Evolutionary conservation across 2,797 vertebrate species (phyloP).

Genomic region (Schizopygopsis malacanthus): DNA sequence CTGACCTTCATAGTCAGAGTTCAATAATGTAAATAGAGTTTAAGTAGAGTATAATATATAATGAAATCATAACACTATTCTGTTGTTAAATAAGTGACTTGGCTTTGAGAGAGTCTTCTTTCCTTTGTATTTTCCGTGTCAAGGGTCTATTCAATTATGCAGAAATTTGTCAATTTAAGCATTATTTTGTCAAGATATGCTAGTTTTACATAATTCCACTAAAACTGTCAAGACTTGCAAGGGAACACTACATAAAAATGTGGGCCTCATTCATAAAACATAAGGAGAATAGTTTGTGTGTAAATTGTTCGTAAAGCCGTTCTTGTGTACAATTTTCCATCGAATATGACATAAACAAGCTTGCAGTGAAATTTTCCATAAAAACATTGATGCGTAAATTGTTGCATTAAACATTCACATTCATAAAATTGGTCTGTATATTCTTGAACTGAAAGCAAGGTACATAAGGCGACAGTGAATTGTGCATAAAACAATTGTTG

Average conservation of each 20-base stretch:
- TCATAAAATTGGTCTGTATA: neutral
- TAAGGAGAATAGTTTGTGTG: constrained; percentile 14
- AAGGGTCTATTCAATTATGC: constrained; percentile 27
- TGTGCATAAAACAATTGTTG: neutral
- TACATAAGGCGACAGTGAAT: neutral
- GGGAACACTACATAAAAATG: constrained; percentile 15
- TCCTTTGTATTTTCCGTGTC: constrained; percentile 45
- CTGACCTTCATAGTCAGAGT: constrained; percentile 60
- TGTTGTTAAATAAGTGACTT: constrained; percentile 64
- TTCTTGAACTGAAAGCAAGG: neutral
- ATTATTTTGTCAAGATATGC: constrained; percentile 40
- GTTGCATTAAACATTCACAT: neutral
- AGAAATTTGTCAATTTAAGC: constrained; percentile 23
- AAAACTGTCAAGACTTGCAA: neutral
- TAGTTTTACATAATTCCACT: constrained; percentile 11
- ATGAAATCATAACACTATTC: constrained; percentile 63
- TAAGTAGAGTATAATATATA: constrained; percentile 86
- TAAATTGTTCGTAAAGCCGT: constrained; percentile 5
- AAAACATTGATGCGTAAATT: neutral
- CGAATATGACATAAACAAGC: neutral
- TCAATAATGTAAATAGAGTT: constrained; percentile 82
- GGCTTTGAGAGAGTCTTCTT: constrained; percentile 54
- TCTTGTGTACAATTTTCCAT: neutral
- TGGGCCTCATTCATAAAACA: neutral
- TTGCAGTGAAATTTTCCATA: neutral